Evolutionary conservation across 2,797 vertebrate species (phyloP).

Genomic region (Coregonus sp.): DNA sequence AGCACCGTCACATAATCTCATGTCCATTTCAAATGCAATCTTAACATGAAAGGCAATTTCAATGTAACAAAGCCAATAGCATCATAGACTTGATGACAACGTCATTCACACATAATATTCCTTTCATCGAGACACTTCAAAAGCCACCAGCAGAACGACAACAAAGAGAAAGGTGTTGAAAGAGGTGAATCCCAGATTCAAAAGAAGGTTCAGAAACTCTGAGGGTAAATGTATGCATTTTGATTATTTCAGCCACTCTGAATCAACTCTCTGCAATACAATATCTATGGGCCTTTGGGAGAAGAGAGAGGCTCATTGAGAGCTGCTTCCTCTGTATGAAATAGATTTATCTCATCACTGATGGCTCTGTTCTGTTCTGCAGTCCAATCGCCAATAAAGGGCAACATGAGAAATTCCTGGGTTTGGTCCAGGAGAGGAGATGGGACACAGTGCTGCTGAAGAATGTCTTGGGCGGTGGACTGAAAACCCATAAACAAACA

Average conservation of each 20-base stretch:
- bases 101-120: neutral
- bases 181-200: neutral
- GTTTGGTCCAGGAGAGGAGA: slow-evolving; percentile 3
- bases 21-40: neutral
- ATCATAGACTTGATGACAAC: neutral
- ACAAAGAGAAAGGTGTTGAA: neutral
- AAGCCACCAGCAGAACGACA: neutral
- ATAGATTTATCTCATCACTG: slow-evolving; percentile 32
- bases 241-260: neutral
- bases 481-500: neutral
- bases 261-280: neutral
- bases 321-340: slow-evolving; percentile 24
- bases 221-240: neutral
- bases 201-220: neutral
- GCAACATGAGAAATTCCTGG: slow-evolving; percentile 10
- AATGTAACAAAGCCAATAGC: neutral
- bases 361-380: slow-evolving; percentile 30
- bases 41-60: neutral
- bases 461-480: slow-evolving; percentile 16
- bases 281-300: neutral
- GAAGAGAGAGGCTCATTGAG: slow-evolving; percentile 1
- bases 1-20: neutral
- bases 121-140: neutral
- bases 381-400: slow-evolving; percentile 19
- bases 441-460: slow-evolving; percentile 9